A percentile compares a stretch with the other conserved stretches of the same genome.
These are phyloP conservation scores for Halichoerus grypus DNA, from an alignment of 2,113 vertebrate species.

Conservation along the genomic window DNA sequence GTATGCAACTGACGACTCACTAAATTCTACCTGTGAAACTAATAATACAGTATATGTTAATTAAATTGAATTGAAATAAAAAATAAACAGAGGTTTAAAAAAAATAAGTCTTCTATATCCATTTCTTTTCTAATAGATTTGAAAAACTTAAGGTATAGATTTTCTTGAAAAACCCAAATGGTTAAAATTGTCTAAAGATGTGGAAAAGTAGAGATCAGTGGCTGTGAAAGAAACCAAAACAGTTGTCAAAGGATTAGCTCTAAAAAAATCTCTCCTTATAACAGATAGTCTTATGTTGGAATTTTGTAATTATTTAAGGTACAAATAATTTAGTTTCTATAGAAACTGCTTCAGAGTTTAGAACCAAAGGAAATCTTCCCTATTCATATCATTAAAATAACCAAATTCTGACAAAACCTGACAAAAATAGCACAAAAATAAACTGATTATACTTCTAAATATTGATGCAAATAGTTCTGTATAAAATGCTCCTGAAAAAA, in stretches of 20 bases:
- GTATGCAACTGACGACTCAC: no score
- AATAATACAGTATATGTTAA: no score
- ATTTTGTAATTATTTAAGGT: background rate
- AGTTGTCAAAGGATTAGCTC: background rate
- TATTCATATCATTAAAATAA: background rate
- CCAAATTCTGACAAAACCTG: background rate
- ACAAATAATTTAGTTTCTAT: background rate
- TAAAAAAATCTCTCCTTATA: background rate
- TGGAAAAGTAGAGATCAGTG: background rate
- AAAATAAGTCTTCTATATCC: background rate
- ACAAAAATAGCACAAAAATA: background rate
- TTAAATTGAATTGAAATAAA: background rate
- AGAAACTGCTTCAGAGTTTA: background rate
- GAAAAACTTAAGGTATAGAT: background rate
- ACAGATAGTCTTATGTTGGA: background rate
- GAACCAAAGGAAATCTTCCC: background rate
- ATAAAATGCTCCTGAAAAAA: slow-evolving; percentile 21
- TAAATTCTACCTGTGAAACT: no score
- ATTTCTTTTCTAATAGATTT: background rate
- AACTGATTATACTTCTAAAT: background rate
- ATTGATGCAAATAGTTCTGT: background rate
- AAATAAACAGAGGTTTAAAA: background rate
- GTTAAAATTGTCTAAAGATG: background rate
- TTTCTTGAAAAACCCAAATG: background rate
- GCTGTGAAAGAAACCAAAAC: background rate